These are phyloP conservation scores for Endomychus coccineus DNA, from an alignment of 2,888 invertebrate species.

Conservation along the genomic window DNA sequence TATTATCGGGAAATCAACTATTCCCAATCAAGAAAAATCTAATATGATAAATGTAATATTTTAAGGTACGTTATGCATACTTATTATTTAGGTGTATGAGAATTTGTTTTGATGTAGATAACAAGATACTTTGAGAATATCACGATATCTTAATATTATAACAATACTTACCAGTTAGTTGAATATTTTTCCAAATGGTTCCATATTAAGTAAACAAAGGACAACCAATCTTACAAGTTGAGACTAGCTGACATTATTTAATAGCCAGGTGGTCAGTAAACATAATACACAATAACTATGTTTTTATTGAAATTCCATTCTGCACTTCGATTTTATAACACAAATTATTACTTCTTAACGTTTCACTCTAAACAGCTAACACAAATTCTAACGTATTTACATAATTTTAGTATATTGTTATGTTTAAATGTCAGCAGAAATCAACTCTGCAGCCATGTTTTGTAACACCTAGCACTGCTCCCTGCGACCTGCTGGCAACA, in stretches of 20 bases:
- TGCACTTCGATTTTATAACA: background rate
- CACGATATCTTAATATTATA: too few species aligned
- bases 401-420: background rate
- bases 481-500: too few species aligned
- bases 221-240: constrained; percentile 36
- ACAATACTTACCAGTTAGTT: background rate
- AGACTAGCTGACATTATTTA: constrained; percentile 32
- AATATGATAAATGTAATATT: too few species aligned
- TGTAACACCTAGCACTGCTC: constrained; percentile 5
- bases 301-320: constrained; percentile 4
- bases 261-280: constrained; percentile 41
- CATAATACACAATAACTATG: constrained; percentile 13
- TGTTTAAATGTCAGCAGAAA: constrained; percentile 15
- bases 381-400: background rate
- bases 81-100: too few species aligned
- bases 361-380: constrained; percentile 16
- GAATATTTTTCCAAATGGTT: constrained; percentile 13
- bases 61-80: too few species aligned
- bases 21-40: too few species aligned
- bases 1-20: too few species aligned
- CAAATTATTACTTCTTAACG: background rate
- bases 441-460: constrained; percentile 14
- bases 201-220: constrained; percentile 29
- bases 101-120: too few species aligned
- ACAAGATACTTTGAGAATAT: too few species aligned